phyloP scores from a whole-genome alignment of 2,113 vertebrate genomes.

The Sporophila hypoxantha region DNA sequence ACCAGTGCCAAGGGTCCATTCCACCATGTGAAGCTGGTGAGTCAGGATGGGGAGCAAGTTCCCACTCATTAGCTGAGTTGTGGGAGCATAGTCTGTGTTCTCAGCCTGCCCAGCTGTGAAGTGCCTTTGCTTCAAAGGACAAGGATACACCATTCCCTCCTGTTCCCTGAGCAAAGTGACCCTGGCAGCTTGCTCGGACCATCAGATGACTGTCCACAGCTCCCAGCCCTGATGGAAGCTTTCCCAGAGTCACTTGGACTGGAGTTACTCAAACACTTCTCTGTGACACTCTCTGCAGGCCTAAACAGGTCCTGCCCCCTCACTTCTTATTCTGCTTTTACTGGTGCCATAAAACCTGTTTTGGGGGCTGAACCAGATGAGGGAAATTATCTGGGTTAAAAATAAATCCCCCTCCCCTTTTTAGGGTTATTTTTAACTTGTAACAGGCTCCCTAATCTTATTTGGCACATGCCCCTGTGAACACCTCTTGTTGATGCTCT shows the following conservation, averaged over 20 bases:
- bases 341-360: background rate
- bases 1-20: background rate
- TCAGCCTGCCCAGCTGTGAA: background rate
- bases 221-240: background rate
- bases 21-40: background rate
- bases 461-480: background rate
- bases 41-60: background rate
- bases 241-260: background rate
- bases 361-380: background rate
- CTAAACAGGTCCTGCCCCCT: background rate
- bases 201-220: background rate
- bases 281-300: background rate
- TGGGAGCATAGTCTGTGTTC: background rate
- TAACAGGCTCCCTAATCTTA: background rate
- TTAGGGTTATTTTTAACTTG: constrained; percentile 8
- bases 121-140: background rate
- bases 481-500: background rate
- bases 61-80: background rate
- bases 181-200: background rate
- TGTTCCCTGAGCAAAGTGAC: background rate
- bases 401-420: background rate
- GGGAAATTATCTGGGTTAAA: background rate
- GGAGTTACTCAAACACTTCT: background rate
- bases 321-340: background rate
- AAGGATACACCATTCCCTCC: background rate